Percentiles rank a stretch among this genome's conserved stretches.
Evolutionary conservation across 2,113 vertebrate species (phyloP).

Genomic region (Xenopus laevis): DNA sequence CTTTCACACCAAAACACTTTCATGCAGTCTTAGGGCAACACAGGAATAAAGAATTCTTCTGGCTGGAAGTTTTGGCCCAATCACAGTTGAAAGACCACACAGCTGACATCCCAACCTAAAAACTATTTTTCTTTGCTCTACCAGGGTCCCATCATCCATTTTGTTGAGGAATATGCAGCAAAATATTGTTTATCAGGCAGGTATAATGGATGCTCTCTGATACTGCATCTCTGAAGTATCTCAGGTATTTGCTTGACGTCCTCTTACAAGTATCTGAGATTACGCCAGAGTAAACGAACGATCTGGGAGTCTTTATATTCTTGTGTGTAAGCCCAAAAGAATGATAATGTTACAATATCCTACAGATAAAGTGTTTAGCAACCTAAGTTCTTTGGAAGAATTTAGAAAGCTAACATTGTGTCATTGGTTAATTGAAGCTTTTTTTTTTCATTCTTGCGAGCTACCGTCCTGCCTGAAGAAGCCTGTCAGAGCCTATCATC

Average conservation of each 20-base stretch:
- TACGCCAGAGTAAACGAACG: constrained; percentile 21
- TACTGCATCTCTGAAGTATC: constrained; percentile 15
- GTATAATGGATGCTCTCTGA: too few relatives aligned
- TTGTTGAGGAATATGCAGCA: too few relatives aligned
- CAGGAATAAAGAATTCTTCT: too few relatives aligned
- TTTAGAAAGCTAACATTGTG: constrained; percentile 40
- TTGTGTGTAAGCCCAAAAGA: neutral
- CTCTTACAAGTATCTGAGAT: constrained; percentile 23
- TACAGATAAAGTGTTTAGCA: constrained; percentile 9
- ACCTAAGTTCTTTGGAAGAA: constrained; percentile 23
- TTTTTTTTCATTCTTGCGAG: constrained; percentile 16
- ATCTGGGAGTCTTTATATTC: neutral
- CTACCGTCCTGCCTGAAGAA: constrained; percentile 30
- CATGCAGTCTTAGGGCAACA: too few relatives aligned
- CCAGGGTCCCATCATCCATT: too few relatives aligned
- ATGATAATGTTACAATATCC: constrained; percentile 3
- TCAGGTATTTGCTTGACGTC: constrained; percentile 24
- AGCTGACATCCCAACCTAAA: too few relatives aligned
- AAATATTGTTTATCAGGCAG: too few relatives aligned
- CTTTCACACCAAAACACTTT: too few relatives aligned
- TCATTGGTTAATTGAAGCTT: constrained; percentile 44
- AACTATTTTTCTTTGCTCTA: too few relatives aligned
- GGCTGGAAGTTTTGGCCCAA: too few relatives aligned
- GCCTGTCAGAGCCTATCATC: constrained; percentile 39
- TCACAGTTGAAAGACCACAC: too few relatives aligned